Evolutionary conservation across 2,888 invertebrate genomes (phyloP).

Genomic region (Venusia cambrica): DNA sequence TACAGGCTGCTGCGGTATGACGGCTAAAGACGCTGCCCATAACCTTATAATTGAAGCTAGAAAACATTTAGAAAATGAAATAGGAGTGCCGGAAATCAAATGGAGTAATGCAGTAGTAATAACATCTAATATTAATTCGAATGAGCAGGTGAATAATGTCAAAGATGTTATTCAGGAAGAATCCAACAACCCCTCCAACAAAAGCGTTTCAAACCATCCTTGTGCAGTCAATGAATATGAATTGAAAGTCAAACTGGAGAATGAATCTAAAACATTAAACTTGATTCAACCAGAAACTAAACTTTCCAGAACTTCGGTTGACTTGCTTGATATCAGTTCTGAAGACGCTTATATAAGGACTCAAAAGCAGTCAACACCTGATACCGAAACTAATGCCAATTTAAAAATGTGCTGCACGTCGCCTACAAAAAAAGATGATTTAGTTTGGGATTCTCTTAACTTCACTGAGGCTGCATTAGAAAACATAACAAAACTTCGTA

Average conservation of each 20-base stretch:
- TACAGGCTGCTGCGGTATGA: conserved; percentile 89
- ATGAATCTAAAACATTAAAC: too few relatives aligned
- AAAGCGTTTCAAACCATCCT: too few relatives aligned
- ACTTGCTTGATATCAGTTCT: conserved; percentile 20
- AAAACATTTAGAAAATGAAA: conserved; percentile 84
- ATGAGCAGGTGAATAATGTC: conserved; percentile 5
- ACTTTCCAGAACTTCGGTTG: conserved; percentile 18
- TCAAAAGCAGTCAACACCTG: conserved; percentile 20
- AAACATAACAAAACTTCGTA: conserved; percentile 51
- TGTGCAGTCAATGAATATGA: too few relatives aligned
- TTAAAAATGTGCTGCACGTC: conserved; percentile 12
- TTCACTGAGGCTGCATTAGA: conserved; percentile 53
- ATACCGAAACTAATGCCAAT: conserved; percentile 6
- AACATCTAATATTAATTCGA: conserved; percentile 15
- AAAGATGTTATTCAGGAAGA: conserved; percentile 3
- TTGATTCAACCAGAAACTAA: conserved; percentile 2
- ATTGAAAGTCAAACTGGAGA: too few relatives aligned
- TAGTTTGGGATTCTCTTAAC: conserved; percentile 64
- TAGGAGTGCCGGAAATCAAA: conserved; percentile 86
- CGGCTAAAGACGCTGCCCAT: conserved; percentile 90
- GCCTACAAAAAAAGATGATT: conserved; percentile 42
- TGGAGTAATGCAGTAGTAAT: conserved; percentile 80
- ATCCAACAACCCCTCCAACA: not conserved
- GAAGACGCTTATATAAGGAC: conserved; percentile 20
- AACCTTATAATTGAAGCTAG: conserved; percentile 90